A percentile compares a stretch with the other conserved stretches of the same genome.
Conservation (phyloP, 2,113 vertebrate genomes). For the Myotis lucifugus region DNA sequence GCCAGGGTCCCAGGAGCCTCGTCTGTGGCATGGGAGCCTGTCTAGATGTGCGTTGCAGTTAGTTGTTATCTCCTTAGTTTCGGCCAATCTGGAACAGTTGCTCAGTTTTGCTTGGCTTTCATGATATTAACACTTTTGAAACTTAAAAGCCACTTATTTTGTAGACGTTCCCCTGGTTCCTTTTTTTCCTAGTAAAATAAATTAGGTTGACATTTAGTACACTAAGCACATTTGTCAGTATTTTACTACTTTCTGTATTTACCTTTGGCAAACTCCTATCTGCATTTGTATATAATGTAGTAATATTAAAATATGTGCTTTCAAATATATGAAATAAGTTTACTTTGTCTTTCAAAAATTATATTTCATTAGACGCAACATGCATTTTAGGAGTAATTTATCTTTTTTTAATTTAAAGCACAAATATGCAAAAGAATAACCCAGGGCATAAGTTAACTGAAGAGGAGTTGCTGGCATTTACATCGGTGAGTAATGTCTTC, state of each 20-base stretch:
- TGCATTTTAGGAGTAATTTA: constrained; percentile 31
- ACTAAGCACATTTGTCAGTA: not conserved
- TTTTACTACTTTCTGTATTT: constrained; percentile 44
- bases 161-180: not conserved
- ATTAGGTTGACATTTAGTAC: constrained; percentile 17
- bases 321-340: not conserved
- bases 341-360: constrained; percentile 53
- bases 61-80: too few relatives aligned
- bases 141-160: too few relatives aligned
- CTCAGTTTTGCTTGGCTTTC: too few relatives aligned
- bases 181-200: not conserved
- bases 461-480: constrained; percentile 95
- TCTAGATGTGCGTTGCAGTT: not conserved
- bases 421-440: constrained; percentile 95
- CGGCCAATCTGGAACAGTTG: too few relatives aligned
- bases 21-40: not conserved
- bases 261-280: constrained; percentile 17
- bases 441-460: constrained; percentile 95
- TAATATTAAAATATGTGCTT: not conserved
- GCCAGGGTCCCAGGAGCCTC: not conserved
- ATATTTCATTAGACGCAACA: not conserved
- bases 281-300: not conserved
- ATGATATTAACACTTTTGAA: too few relatives aligned
- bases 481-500: constrained; percentile 88
- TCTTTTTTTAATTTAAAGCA: constrained; percentile 84